Conservation (phyloP, 1,140 invertebrate species). For the Anoplophora glabripennis region DNA sequence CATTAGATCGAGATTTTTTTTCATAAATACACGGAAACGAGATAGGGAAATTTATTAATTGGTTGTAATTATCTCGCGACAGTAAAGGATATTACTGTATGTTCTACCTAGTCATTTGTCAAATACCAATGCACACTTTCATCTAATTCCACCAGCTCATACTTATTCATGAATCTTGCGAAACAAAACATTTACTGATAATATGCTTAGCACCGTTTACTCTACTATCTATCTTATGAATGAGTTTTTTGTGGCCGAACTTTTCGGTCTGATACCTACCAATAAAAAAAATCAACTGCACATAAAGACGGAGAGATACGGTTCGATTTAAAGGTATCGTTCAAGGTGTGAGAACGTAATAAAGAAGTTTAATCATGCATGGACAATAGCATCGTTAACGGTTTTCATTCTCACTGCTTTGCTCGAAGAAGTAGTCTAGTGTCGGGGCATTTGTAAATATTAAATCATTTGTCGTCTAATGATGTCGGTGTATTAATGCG, state of each 20-base stretch:
- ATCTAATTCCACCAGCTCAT: no score
- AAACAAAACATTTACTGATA: no score
- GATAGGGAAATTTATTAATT: no score
- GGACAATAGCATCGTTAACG: slow-evolving; percentile 17
- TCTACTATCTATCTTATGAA: neutral
- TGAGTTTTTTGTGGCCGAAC: neutral
- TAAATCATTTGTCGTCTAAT: slow-evolving; percentile 34
- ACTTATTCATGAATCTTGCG: no score
- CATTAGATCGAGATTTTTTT: no score
- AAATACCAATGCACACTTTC: no score
- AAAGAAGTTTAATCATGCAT: slow-evolving; percentile 19
- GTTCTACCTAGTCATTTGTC: no score
- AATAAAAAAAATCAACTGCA: slow-evolving; percentile 10
- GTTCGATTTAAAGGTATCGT: slow-evolving; percentile 16
- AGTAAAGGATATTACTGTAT: no score
- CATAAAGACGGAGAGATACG: slow-evolving; percentile 15
- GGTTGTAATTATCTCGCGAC: no score
- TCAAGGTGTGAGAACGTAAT: slow-evolving; percentile 22
- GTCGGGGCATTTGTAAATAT: slow-evolving; percentile 28
- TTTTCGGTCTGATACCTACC: neutral
- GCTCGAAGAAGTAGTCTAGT: slow-evolving; percentile 19
- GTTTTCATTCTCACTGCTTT: slow-evolving; percentile 1
- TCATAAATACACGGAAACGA: no score
- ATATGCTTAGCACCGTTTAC: no score
- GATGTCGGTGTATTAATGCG: slow-evolving; percentile 30